These are phyloP conservation scores for Drosophila melanosoma DNA, from an alignment of 2,888 invertebrate species.

Conservation along the genomic window DNA sequence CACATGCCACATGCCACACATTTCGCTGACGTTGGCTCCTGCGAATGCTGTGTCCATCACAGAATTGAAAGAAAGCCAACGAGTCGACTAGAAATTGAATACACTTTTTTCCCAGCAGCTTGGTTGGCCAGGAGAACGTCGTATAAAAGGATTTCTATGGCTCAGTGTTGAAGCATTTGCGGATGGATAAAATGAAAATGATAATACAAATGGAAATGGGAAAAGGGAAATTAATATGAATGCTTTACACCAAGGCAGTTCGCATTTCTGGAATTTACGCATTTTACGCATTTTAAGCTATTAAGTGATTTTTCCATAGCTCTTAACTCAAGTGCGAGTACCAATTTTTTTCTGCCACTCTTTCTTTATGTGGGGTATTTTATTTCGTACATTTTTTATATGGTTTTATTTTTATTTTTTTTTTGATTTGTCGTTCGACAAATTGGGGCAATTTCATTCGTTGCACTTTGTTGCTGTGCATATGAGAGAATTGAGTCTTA, in stretches of 20 bases:
- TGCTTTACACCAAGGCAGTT: slow-evolving; percentile 6
- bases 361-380: slow-evolving; percentile 1
- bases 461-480: slow-evolving; percentile 38
- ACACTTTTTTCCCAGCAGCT: not conserved
- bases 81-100: not conserved
- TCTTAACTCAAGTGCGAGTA: slow-evolving; percentile 39
- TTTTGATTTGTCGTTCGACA: slow-evolving; percentile 47
- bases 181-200: slow-evolving; percentile 35
- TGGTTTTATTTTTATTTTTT: not conserved
- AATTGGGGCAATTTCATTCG: slow-evolving; percentile 65
- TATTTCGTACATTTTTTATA: slow-evolving; percentile 2
- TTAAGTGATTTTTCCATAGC: slow-evolving; percentile 52
- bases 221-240: slow-evolving; percentile 21
- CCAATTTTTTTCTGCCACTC: slow-evolving; percentile 21
- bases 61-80: not conserved
- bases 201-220: slow-evolving; percentile 10
- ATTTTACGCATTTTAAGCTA: slow-evolving; percentile 42
- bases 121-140: slow-evolving; percentile 1
- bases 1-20: slow-evolving; percentile 1
- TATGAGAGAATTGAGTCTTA: slow-evolving; percentile 38
- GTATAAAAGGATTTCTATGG: slow-evolving; percentile 17
- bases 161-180: slow-evolving; percentile 6
- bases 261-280: slow-evolving; percentile 42
- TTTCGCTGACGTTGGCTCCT: not conserved
- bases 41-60: not conserved